Evolutionary conservation across 2,888 invertebrate species (phyloP).

Genomic region (Lottia gigantea): DNA sequence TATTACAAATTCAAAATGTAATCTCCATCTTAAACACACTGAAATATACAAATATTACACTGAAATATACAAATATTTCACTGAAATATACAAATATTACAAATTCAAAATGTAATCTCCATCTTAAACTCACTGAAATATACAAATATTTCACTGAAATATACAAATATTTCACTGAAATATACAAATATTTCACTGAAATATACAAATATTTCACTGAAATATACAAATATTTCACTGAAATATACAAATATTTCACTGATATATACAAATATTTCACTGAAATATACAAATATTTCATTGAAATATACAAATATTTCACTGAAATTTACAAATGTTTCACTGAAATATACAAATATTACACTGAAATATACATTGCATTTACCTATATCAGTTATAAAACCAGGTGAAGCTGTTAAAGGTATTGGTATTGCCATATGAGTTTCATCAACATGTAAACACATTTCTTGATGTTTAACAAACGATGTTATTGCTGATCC

Average conservation of each 20-base stretch:
- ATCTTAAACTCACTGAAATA: conserved; percentile 83
- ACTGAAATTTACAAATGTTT: no score
- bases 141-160: conserved; percentile 45
- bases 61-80: neutral
- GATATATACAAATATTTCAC: no score
- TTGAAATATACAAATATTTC: no score
- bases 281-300: no score
- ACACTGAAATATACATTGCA: no score
- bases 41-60: conserved; percentile 63
- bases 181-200: no score
- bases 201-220: no score
- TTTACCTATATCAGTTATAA: conserved; percentile 86
- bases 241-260: no score
- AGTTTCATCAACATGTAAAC: conserved; percentile 83
- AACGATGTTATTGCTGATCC: conserved; percentile 76
- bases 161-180: neutral
- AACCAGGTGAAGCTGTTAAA: conserved; percentile 94
- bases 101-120: conserved; percentile 98
- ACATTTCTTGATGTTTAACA: conserved; percentile 92
- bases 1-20: conserved; percentile 94
- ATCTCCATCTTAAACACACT: conserved; percentile 90
- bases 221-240: no score
- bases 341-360: no score
- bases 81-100: conserved; percentile 66
- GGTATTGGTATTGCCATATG: conserved; percentile 94